Evolutionary conservation across 2,888 invertebrate genomes (phyloP).

Genomic region (Clusia tigrina): DNA sequence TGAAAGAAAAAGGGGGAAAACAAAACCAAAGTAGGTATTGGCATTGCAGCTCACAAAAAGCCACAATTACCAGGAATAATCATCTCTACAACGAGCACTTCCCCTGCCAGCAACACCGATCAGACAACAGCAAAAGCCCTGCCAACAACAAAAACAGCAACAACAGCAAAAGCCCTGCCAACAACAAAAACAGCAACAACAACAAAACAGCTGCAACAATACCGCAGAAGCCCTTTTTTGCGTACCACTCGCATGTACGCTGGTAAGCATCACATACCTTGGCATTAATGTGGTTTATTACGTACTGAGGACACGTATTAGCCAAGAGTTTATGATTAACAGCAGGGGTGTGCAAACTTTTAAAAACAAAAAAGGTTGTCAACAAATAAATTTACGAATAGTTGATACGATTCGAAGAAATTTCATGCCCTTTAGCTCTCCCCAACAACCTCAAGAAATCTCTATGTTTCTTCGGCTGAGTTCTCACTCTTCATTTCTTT

Average conservation of each 20-base stretch:
- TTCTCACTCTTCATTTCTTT: no score
- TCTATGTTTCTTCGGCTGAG: no score
- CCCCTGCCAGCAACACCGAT: not conserved
- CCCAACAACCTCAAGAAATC: no score
- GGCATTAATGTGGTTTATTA: constrained; percentile 56
- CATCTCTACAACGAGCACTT: not conserved
- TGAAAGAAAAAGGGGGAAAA: constrained; percentile 2
- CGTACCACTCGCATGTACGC: constrained; percentile 4
- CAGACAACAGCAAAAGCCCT: constrained; percentile 30
- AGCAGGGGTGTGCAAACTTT: constrained; percentile 34
- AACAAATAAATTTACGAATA: no score
- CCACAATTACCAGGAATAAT: constrained; percentile 22
- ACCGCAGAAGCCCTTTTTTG: constrained; percentile 9
- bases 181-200: constrained; percentile 17
- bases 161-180: constrained; percentile 3
- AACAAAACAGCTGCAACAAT: constrained; percentile 10
- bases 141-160: constrained; percentile 14
- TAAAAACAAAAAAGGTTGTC: no score
- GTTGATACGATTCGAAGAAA: no score
- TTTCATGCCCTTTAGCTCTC: no score
- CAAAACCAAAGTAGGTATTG: not conserved
- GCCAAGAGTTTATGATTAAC: constrained; percentile 27
- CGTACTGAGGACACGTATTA: constrained; percentile 39
- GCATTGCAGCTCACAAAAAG: not conserved
- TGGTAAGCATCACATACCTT: constrained; percentile 46